Evolutionary conservation across 2,888 invertebrate genomes (phyloP).

Genomic region (Quadriops clusia): DNA sequence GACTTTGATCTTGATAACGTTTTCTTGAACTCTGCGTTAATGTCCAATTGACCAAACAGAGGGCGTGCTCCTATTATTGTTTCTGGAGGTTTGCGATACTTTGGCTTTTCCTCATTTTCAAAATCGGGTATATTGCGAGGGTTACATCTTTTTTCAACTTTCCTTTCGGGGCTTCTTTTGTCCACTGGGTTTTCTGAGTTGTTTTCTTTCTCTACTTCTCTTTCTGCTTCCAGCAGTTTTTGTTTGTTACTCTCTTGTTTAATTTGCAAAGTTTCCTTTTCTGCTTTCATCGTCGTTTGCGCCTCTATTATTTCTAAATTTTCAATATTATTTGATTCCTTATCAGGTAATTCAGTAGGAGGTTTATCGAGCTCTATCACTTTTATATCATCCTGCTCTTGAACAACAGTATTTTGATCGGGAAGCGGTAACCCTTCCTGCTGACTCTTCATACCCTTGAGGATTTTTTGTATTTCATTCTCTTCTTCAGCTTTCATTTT

Average conservation of each 20-base stretch:
- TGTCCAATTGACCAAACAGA: slow-evolving; percentile 32
- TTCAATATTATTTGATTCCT: background rate
- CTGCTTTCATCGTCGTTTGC: background rate
- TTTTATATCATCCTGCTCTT: too few species aligned
- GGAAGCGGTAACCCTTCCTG: slow-evolving; percentile 15
- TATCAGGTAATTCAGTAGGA: too few species aligned
- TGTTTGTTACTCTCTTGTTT: slow-evolving; percentile 2
- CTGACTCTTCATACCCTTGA: slow-evolving; percentile 20
- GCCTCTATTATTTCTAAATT: background rate
- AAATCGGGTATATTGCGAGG: background rate
- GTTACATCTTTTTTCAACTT: background rate
- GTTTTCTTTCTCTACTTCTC: background rate
- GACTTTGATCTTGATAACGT: slow-evolving; percentile 28
- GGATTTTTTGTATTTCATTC: slow-evolving; percentile 20
- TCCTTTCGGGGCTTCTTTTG: background rate
- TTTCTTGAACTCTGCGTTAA: slow-evolving; percentile 35
- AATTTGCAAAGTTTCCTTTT: slow-evolving; percentile 4
- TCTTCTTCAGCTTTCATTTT: slow-evolving; percentile 19
- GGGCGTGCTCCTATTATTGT: slow-evolving; percentile 34
- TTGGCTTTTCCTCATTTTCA: slow-evolving; percentile 17
- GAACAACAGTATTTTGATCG: too few species aligned
- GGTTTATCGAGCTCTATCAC: too few species aligned
- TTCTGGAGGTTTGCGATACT: slow-evolving; percentile 32
- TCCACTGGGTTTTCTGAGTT: background rate
- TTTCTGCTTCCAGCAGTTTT: background rate